Percentiles rank a stretch among this genome's conserved stretches.
These are phyloP conservation scores for Chionis minor DNA, from an alignment of 2,113 vertebrate species.

Conservation along the genomic window DNA sequence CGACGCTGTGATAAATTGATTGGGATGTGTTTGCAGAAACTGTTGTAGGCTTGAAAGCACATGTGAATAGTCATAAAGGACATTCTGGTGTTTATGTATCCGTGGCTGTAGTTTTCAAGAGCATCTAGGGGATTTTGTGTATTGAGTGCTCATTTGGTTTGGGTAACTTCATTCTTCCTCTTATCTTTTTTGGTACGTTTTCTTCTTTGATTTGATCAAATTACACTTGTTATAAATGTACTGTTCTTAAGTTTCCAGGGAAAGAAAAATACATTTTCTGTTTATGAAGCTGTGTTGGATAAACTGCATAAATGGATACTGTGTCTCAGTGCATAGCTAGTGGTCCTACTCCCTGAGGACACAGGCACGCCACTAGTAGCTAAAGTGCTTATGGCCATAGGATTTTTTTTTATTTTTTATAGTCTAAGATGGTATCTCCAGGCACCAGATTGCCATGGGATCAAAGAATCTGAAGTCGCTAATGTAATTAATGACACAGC, in stretches of 20 bases:
- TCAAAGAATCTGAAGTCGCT: background rate
- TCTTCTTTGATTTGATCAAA: background rate
- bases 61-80: background rate
- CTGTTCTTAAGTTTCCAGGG: background rate
- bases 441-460: background rate
- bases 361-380: too few relatives aligned
- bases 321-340: accelerated
- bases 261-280: background rate
- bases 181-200: background rate
- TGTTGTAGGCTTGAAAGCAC: background rate
- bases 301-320: background rate
- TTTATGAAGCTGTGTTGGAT: background rate
- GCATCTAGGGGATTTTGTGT: background rate
- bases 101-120: background rate
- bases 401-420: background rate
- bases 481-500: background rate
- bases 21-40: accelerated
- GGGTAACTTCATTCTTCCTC: background rate
- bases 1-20: accelerated
- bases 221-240: background rate
- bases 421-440: background rate
- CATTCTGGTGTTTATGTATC: background rate
- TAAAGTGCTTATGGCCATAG: background rate
- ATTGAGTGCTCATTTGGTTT: background rate
- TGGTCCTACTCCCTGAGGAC: background rate